A percentile compares a stretch with the other conserved stretches of the same genome.
phyloP scores from a whole-genome alignment of 92 coral and sea anemone genomes.

The Phymanthus crucifer region DNA sequence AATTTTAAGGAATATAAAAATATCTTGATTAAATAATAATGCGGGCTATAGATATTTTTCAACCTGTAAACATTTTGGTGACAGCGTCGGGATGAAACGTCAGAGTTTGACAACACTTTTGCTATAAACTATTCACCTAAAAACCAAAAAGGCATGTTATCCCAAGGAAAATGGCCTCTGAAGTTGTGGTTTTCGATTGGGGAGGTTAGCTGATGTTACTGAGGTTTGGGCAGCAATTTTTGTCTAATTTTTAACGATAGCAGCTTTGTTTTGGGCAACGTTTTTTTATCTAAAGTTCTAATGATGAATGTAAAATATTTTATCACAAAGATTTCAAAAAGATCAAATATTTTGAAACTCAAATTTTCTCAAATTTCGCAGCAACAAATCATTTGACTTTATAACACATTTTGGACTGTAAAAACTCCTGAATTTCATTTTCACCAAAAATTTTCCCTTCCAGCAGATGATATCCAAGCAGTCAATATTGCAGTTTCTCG shows the following conservation, averaged over 20 bases:
- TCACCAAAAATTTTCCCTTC: neutral
- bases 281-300: neutral
- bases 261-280: neutral
- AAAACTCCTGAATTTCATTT: neutral
- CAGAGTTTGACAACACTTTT: neutral
- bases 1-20: neutral
- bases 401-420: no score
- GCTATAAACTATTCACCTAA: neutral
- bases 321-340: no score
- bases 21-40: neutral
- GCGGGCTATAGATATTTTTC: neutral
- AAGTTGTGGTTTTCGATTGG: neutral
- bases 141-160: neutral
- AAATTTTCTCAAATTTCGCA: no score
- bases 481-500: constrained; percentile 3
- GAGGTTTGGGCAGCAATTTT: neutral
- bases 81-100: constrained; percentile 1
- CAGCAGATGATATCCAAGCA: constrained; percentile 10
- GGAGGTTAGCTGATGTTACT: neutral
- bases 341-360: no score
- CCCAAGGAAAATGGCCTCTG: neutral
- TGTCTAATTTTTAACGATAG: neutral
- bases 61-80: constrained; percentile 2
- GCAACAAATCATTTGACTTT: no score
- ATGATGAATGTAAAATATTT: neutral